Conservation (phyloP, 2,113 vertebrate genomes). For the Sarotherodon lohbergeri region DNA sequence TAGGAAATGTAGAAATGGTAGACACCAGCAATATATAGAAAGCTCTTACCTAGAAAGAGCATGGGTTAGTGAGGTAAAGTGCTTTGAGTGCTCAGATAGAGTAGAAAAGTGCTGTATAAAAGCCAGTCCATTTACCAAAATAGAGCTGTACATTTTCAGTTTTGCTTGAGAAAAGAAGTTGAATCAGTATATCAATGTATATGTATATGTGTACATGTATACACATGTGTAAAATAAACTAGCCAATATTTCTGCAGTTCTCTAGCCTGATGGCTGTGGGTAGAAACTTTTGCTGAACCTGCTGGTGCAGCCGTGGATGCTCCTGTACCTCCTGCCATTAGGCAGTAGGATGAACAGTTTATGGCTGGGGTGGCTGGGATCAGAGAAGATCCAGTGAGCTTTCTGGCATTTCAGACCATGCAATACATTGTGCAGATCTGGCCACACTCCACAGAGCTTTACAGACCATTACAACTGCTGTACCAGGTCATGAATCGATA, state of each 20-base stretch:
- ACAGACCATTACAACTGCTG: neutral
- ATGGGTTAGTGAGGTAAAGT: neutral
- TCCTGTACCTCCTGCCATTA: neutral
- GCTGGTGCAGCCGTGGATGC: neutral
- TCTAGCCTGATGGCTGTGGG: neutral
- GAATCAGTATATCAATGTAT: neutral
- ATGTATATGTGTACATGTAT: neutral
- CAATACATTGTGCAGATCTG: neutral
- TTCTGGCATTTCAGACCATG: neutral
- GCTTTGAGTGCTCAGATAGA: neutral
- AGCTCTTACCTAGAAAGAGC: neutral
- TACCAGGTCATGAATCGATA: neutral
- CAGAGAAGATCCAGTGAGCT: neutral
- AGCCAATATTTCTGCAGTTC: neutral
- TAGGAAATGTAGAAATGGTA: neutral
- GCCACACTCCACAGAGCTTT: neutral
- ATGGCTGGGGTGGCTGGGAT: neutral
- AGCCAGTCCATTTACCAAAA: neutral
- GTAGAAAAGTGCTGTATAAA: neutral
- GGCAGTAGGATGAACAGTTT: neutral
- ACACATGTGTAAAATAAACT: neutral
- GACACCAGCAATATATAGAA: neutral
- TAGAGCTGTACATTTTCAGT: neutral
- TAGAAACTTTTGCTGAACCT: neutral
- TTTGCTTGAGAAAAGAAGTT: neutral